phyloP scores from a whole-genome alignment of 2,888 invertebrate species.

The Heliconius aoede region DNA sequence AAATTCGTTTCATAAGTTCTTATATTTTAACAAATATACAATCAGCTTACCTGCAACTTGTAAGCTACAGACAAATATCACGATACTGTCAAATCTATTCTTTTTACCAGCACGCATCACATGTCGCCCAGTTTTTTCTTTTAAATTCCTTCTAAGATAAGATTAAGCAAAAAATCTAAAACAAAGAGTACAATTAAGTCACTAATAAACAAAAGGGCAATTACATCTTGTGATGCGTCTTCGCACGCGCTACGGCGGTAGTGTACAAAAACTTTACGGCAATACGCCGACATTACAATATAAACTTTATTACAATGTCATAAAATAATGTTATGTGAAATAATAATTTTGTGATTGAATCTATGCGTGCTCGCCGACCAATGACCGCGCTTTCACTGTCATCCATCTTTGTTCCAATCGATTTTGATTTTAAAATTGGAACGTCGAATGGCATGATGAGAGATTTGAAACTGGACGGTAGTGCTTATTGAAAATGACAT shows the following conservation, averaged over 20 bases:
- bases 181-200: slow-evolving; percentile 51
- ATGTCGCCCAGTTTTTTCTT: slow-evolving; percentile 30
- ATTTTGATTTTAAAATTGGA: slow-evolving; percentile 74
- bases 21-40: no score
- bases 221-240: slow-evolving; percentile 72
- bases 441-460: slow-evolving; percentile 58
- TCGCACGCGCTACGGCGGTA: slow-evolving; percentile 73
- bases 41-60: neutral
- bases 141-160: slow-evolving; percentile 36
- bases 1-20: no score
- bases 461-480: slow-evolving; percentile 49
- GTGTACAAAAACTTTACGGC: slow-evolving; percentile 62
- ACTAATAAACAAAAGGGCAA: slow-evolving; percentile 75
- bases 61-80: slow-evolving; percentile 4
- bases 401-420: slow-evolving; percentile 67
- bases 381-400: slow-evolving; percentile 82
- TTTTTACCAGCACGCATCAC: slow-evolving; percentile 20
- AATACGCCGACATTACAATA: slow-evolving; percentile 34
- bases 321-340: slow-evolving; percentile 40
- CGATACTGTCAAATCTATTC: slow-evolving; percentile 19
- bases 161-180: slow-evolving; percentile 40
- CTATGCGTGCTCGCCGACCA: slow-evolving; percentile 72
- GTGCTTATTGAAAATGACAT: slow-evolving; percentile 47
- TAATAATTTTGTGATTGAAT: slow-evolving; percentile 61
- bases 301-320: slow-evolving; percentile 42